A percentile compares a stretch with the other conserved stretches of the same genome.
Conservation (phyloP, 2,888 invertebrate genomes). For the Eupithecia insigniata region DNA sequence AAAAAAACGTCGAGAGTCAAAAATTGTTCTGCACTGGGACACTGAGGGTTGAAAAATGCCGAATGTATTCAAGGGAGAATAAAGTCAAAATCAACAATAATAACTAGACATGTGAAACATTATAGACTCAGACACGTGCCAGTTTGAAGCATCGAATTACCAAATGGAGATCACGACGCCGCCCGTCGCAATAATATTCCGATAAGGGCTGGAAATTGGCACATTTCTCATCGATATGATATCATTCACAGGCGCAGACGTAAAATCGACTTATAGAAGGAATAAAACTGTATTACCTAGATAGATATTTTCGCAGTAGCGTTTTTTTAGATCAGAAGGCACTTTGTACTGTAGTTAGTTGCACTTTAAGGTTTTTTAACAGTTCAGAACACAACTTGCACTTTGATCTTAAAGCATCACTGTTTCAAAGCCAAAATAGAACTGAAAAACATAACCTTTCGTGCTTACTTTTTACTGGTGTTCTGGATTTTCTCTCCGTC, state of each 20-base stretch:
- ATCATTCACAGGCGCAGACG: slow-evolving; percentile 12
- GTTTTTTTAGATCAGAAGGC: neutral
- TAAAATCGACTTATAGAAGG: neutral
- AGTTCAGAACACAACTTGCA: neutral
- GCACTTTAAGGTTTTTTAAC: neutral
- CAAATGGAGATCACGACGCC: slow-evolving; percentile 1
- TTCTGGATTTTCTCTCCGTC: neutral
- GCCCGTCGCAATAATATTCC: slow-evolving; percentile 26
- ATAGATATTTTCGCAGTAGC: neutral
- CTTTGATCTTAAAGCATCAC: neutral
- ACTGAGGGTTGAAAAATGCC: neutral
- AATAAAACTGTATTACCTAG: neutral
- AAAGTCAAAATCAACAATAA: neutral
- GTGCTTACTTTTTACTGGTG: neutral
- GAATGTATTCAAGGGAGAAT: neutral
- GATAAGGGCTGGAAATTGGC: slow-evolving; percentile 36
- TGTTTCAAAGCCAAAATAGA: neutral
- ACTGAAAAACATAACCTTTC: neutral
- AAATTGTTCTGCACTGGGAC: neutral
- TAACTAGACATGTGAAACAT: neutral
- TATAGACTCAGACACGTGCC: neutral
- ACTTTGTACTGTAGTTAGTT: neutral
- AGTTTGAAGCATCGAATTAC: neutral
- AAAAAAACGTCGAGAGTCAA: too few relatives aligned
- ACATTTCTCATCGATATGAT: slow-evolving; percentile 28